Base-by-base conservation (phyloP, 2,888 invertebrate species). In the Megastigmus dorsalis region DNA sequence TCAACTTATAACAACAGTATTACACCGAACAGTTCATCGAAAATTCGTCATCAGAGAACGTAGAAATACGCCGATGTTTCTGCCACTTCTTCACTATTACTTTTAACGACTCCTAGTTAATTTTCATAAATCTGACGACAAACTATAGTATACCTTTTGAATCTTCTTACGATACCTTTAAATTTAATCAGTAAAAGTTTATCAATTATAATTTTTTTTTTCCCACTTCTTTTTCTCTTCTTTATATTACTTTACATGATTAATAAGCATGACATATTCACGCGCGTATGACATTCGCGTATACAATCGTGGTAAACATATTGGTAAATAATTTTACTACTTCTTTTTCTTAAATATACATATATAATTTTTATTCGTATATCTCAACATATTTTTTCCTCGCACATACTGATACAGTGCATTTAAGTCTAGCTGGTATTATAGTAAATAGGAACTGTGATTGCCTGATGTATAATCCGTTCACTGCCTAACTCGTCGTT, bases 361-460 rank as follows among this genome's bases (percentile, higher is more conserved):
- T 74, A 69, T 70, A 66, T 75, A 62, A 36, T 71, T 75, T 67
- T 62, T n/a, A n/a, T 60, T 66, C n/a, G 55, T 62, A 36, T 20
- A 67, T 36, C 60, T 57, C 54, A 75, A 75, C 75, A 75, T 59
- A 36, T 54, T 62, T 50, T 38, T 48, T 69, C 36, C 52, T 30
- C 36, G 50, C 71, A 67, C 75, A 41, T 57, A 63, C 5, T 59
- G 20, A 36, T n/a, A n/a, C 28, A 28, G 57, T 65, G 59, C 54
- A 54, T 41, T 50, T 36, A 50, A 66, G 45, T 59, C 38, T 69
- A 66, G 55, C n/a, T 71, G 75, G 43, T 71, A 59, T 23, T 36
- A 63, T 57, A 41, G 57, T 62, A 84, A 84, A 84, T 86, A 86
- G 86, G 86, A 86, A 86, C 86, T 86, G 85, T 85, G 82, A 82